Base-by-base conservation (phyloP, 37 sponge, comb jelly and placozoan genomes). In the Chondrilla cf. caribensis region DNA sequence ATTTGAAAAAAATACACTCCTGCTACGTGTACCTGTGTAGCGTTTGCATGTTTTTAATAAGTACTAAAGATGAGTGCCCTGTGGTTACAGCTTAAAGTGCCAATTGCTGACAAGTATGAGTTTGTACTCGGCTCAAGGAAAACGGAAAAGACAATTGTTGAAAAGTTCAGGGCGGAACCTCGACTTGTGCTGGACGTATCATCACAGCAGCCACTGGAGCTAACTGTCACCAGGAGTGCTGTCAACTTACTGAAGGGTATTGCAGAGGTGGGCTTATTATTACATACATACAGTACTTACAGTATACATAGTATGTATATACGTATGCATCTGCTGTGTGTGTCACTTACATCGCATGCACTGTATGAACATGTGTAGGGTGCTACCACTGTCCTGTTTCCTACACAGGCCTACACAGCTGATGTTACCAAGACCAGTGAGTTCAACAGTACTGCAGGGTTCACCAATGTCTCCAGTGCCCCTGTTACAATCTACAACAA, bases 401-500 rank as follows among this genome's bases (percentile, higher is more conserved):
- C 19, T 17, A 5, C 44, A 40, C 24, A 73, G 76, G 44, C 44
- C 25, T 73, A 73, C 76, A 25, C 76, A 6, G 44, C 43, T 73
- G 76, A 73, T 40, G 33, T 67, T 17, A 43, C 76, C 15, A 21
- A 36, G 24, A 73, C 24, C 2, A 73, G 44, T 24, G 44, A 73
- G 44, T 73, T 73, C 43, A 73, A 43, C 44, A 42, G 44, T 2
- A 73, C 76, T 37, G 76, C 76, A 36, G 76, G 76, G 40, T 73
- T 73, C 44, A 73, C 7, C 38, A 73, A 73, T 40, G 43, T 73
- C 44, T 73, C 76, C 21, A 73, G 88, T 70, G 84, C 87, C 26
- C 91, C 91, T 28, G 87, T 87, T 42, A 91, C 88, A 0, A 40
- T 91, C 37, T 51, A 81, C 60, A 91, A 91, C 80, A 91, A 85